These are phyloP conservation scores for Aphrocallistes beatrix DNA, from an alignment of 37 sponge, comb jelly and placozoan genomes.

Conservation along the genomic window DNA sequence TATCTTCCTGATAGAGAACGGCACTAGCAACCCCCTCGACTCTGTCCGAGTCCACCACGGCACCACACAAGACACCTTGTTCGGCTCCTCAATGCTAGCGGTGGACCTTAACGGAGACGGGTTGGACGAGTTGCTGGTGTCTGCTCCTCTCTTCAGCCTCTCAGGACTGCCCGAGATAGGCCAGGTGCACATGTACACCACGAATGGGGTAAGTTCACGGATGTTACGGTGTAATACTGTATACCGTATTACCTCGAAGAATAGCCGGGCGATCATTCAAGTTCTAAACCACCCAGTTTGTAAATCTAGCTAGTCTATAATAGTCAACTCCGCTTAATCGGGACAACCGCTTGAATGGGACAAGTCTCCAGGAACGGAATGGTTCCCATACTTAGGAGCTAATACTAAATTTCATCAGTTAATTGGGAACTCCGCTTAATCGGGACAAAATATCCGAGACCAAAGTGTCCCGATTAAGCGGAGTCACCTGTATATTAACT, in stretches of 20 bases:
- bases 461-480: too few relatives aligned
- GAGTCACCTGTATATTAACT: too few relatives aligned
- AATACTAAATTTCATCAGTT: too few relatives aligned
- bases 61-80: slow-evolving; percentile 29
- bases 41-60: neutral
- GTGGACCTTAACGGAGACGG: slow-evolving; percentile 36
- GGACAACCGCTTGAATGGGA: too few relatives aligned
- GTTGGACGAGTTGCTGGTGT: slow-evolving; percentile 58
- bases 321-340: too few relatives aligned
- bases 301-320: neutral
- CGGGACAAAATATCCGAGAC: too few relatives aligned
- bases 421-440: too few relatives aligned
- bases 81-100: slow-evolving; percentile 47
- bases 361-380: too few relatives aligned
- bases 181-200: slow-evolving; percentile 47
- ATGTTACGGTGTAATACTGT: neutral
- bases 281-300: neutral
- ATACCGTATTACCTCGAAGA: neutral
- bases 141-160: slow-evolving; percentile 45
- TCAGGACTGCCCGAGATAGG: slow-evolving; percentile 41
- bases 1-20: neutral
- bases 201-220: slow-evolving; percentile 28
- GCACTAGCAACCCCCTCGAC: neutral
- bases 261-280: neutral
- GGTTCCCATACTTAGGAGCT: too few relatives aligned